These are phyloP conservation scores for Hypomecis punctinalis DNA, from an alignment of 2,888 invertebrate species.

Conservation along the genomic window DNA sequence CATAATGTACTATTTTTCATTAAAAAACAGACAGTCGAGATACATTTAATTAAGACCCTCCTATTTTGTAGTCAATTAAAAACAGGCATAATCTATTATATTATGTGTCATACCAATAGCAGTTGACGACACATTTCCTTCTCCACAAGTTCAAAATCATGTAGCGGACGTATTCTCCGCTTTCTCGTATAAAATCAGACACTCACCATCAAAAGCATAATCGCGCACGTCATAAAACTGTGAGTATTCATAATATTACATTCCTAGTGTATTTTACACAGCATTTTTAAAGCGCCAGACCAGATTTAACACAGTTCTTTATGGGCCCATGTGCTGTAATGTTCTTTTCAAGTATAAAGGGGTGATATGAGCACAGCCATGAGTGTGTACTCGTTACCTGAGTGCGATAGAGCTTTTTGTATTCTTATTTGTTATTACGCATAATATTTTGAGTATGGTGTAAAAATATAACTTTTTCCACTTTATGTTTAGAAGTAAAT, in stretches of 20 bases:
- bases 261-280: constrained; percentile 5
- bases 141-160: too few relatives aligned
- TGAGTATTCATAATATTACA: constrained; percentile 5
- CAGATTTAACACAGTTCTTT: constrained; percentile 15
- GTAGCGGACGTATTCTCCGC: too few relatives aligned
- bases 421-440: not conserved
- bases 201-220: constrained; percentile 12
- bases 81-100: too few relatives aligned
- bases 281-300: constrained; percentile 10
- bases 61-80: too few relatives aligned
- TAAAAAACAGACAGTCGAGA: too few relatives aligned
- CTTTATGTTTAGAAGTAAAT: too few relatives aligned
- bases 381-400: constrained; percentile 2
- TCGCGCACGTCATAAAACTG: constrained; percentile 9
- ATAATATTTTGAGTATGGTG: not conserved
- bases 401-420: constrained; percentile 2
- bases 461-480: not conserved
- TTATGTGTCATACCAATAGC: too few relatives aligned
- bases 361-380: not conserved
- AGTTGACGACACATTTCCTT: too few relatives aligned
- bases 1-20: too few relatives aligned
- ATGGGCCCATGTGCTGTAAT: constrained; percentile 6
- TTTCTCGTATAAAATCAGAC: constrained; percentile 9
- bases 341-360: constrained; percentile 1
- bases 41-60: too few relatives aligned